phyloP scores from a whole-genome alignment of 2,888 invertebrate genomes.

The Noctua fimbriata region DNA sequence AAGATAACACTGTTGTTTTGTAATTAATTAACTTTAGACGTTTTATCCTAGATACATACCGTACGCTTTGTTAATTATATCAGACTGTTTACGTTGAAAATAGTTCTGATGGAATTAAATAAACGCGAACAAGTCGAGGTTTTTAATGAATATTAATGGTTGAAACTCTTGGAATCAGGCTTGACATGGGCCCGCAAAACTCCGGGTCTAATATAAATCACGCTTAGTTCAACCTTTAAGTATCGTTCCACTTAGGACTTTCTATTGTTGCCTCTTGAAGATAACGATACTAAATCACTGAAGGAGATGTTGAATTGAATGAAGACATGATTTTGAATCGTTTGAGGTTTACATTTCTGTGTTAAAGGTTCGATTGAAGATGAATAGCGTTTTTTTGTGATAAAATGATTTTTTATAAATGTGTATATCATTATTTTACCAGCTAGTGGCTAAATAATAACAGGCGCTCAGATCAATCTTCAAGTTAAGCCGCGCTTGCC shows the following conservation, averaged over 20 bases:
- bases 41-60: slow-evolving; percentile 42
- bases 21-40: slow-evolving; percentile 56
- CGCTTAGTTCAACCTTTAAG: slow-evolving; percentile 77
- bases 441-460: too few relatives aligned
- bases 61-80: slow-evolving; percentile 49
- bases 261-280: slow-evolving; percentile 67
- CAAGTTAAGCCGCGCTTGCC: too few relatives aligned
- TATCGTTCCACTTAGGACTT: slow-evolving; percentile 74
- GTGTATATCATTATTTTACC: too few relatives aligned
- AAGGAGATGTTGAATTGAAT: slow-evolving; percentile 40
- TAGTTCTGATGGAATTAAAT: slow-evolving; percentile 83
- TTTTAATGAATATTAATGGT: slow-evolving; percentile 88
- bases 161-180: slow-evolving; percentile 82
- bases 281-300: slow-evolving; percentile 56
- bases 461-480: too few relatives aligned
- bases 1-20: slow-evolving; percentile 45
- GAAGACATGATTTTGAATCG: slow-evolving; percentile 43
- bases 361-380: not conserved
- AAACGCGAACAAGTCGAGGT: slow-evolving; percentile 81
- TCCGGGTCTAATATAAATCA: slow-evolving; percentile 84
- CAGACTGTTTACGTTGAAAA: slow-evolving; percentile 58
- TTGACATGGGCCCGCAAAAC: slow-evolving; percentile 82
- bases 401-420: not conserved
- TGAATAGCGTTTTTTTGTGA: not conserved
- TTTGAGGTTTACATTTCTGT: slow-evolving; percentile 7